Percentiles rank a stretch among this genome's conserved stretches.
phyloP scores from a whole-genome alignment of 2,113 vertebrate species.

The Ramphastos sulfuratus region DNA sequence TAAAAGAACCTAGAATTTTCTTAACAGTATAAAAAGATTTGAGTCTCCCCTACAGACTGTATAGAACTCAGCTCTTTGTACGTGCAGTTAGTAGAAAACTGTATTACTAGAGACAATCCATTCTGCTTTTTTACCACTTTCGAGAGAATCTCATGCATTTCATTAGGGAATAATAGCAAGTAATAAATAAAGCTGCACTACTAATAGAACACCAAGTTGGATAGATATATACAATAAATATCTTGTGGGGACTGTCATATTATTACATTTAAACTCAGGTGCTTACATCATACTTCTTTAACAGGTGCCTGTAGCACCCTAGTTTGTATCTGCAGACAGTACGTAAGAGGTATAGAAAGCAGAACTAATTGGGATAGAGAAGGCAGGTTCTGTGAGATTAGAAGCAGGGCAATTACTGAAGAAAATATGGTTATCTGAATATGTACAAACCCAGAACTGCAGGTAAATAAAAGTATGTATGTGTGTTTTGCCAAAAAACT shows the following conservation, averaged over 20 bases:
- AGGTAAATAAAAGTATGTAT: not conserved
- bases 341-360: not conserved
- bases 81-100: constrained; percentile 36
- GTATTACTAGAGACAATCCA: constrained; percentile 21
- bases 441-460: not conserved
- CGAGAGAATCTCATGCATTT: constrained; percentile 14
- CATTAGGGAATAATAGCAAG: constrained; percentile 5
- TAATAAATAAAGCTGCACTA: not conserved
- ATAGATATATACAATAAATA: not conserved
- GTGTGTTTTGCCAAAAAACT: not conserved
- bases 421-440: not conserved
- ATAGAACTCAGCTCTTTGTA: constrained; percentile 2
- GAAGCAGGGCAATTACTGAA: not conserved
- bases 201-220: not conserved
- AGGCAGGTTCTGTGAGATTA: not conserved
- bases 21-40: constrained; percentile 28
- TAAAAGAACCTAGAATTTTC: not conserved
- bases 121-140: constrained; percentile 52
- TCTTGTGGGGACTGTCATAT: not conserved
- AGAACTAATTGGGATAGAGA: not conserved
- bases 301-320: not conserved
- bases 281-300: not conserved
- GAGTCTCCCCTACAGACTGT: not conserved
- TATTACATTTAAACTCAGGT: not conserved
- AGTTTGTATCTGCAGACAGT: not conserved